Base-by-base conservation (phyloP, 2,113 vertebrate species). In the Tylochromis polylepis region DNA sequence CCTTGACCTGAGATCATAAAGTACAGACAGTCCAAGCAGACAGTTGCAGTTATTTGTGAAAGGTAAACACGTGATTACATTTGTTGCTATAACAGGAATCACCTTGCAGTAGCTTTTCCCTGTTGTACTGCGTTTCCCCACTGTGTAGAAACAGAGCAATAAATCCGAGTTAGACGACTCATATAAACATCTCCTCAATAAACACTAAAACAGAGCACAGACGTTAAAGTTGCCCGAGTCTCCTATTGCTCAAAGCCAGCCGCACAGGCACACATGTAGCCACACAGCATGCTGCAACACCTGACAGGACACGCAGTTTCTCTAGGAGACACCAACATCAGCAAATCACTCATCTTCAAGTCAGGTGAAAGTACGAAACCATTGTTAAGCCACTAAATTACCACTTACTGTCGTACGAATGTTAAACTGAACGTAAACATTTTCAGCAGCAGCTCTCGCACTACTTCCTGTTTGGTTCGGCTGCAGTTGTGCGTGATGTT, bases 21-120 rank as follows among this genome's bases (percentile, higher is more conserved):
- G 16, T 38, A 29, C 20, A 57, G 4, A 41, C 14, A 57, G 24
- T 15, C 56, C 41, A 6, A 60, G 31, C 27, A 57, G 6, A 56
- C 14, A 62, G 4, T 4, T 7, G 27, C 31, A 18, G 22, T 49
- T 27, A 72, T 15, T 27, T 72, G 67, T 46, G 14, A 11, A 16
- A 49, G 22, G 5, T 72, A 72, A 49, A 27, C n/a, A 46, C 38
- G 20, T 70, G 65, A 72, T 72, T 72, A 27, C 8, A 29, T 3
- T 15, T 27, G 41, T 27, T 49, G 67, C 22, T 49, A 27, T 49
- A 27, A 49, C 15, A 14, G 0, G 15, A 46, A 46, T 88, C 59
- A 99, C 98, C 98, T 98, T 99, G 98, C 22, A 99, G 91, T 90
- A 99, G 95, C 95, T 97, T 99, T 49, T 98, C 97, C 94, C 96